Base-by-base conservation (phyloP, 2,797 vertebrate genomes). In the Notoglanidium macrostoma region DNA sequence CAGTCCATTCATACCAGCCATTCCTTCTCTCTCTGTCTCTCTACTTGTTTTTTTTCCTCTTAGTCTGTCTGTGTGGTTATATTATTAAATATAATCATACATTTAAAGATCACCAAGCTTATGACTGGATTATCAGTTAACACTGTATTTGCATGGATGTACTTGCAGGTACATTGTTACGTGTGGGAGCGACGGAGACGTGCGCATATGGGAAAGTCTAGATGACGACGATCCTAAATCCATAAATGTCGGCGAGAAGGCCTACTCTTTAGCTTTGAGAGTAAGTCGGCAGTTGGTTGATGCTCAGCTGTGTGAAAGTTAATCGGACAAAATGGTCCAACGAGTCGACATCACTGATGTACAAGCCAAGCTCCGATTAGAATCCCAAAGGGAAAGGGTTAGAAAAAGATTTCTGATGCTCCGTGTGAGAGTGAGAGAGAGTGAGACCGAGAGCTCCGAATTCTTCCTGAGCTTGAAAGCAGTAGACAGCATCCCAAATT, bases 201-300 rank as follows among this genome's bases (percentile, higher is more conserved):
- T 99, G 23, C 95, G 98, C 35, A 97, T 99, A 83, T 99, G 98
- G 97, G 97, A 98, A 92, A 94, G 96, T 92, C 92, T 99, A 91
- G 98, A 99, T 61, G 98, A 99, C 0, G 98, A 99, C 4, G 98
- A 99, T 85, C 98, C 98, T 0, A 98, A 97, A 91, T 98, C 97
- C 88, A 97, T 99, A 91, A 98, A 94, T 0, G 97, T 99, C 1
- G 98, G 98, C 86, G 98, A 99, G 85, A 99, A 98, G 92, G 97
- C 96, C 1, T 97, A 96, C 90, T 98, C 98, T 0, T 95, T 97
- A 12, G 96, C 98, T n/a, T 92, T 99, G 0, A 99, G 97, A 96
- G 98, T 98, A 90, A 40, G 86, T 85, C n/a, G 1, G 49, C 8
- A 5, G 14, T 44, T 26, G 15, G 11, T 12, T 44, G 32, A 26